Evolutionary conservation across 1,140 invertebrate genomes (phyloP), one percentile per base, ranked within the genome.

Genomic region (Ruditapes philippinarum): DNA sequence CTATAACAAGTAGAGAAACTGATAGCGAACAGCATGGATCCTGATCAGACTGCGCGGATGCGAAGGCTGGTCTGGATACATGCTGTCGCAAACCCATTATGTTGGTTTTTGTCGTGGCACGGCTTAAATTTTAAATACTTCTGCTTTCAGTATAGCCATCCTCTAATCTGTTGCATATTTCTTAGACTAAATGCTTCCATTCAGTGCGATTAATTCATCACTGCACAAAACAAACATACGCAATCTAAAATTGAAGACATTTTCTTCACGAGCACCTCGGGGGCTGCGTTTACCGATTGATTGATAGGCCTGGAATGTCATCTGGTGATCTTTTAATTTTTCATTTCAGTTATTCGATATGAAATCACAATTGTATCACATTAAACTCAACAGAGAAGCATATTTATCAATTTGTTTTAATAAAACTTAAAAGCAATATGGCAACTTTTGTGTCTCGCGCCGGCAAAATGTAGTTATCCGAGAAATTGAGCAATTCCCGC

Each of bases 391-490:
- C 22, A 0, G 7, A 42, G 79, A 65, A 81, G 60, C 79, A 62
- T 62, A 81, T 81, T 65, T 81, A 81, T 81, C 79, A 81, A 81
- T 81, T 81, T 81, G 79, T 81, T 81, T 81, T 81, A 81, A 81
- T 81, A 81, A 81, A 81, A 65, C 60, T 81, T 81, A 81, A 81
- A 81, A 81, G 79, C 79, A 81, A 81, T 81, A 81, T 65, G 79
- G 79, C 79, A 81, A 81, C 79, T 81, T 62, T 62, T 65, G 79
- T 65, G 79, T 62, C 60, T 62, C 60, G 54, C n/a, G 40, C 79
- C 51, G 60, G 79, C 79, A 65, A 81, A 81, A 62, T 42, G 79
- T 62, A 81, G 79, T 81, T 81, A 81, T 81, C 42, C 79, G 79
- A 81, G 79, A 81, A 81, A 81, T 81, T 81, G 79, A 81, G 49